Evolutionary conservation across 2,888 invertebrate genomes (phyloP), one percentile per base, ranked within the genome.

Genomic region (Phania funesta): DNA sequence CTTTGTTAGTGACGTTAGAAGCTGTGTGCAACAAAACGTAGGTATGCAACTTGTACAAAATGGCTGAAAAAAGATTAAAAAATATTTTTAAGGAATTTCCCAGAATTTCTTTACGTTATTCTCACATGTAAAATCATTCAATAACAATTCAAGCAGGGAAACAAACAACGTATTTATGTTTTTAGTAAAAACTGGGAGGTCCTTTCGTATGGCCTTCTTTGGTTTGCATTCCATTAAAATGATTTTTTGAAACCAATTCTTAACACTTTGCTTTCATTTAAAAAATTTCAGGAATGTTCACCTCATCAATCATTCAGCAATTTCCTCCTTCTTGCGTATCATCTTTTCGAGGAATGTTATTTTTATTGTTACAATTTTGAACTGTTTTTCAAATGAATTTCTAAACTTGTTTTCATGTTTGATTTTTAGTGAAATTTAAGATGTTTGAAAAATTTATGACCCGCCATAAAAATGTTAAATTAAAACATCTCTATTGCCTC

Each of bases 31-130:
- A 62, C 18, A 16, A 41, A 13, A 46, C 5, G 3, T 41, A 13
- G 3, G 1, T 41, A n/a, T 29, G 29, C 5, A 38, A 9, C 22
- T 18, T 13, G 20, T 3, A 9, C 3, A 65, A 24, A 32, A 26
- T 26, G 20, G 5, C 9, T 50, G 7, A 16, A 11, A 56, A 52
- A 32, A 44, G 11, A 44, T n/a, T 22, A 8, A 60, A 48, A 32
- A 35, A 2, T 52, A 24, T 44, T 70, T 35, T 60, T 24, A 41
- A 50, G 9, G 26, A 70, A 52, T 70, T 75, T 75, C 75, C 16
- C 6, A 18, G 80, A 75, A 78, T 50, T 58, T 24, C 20, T 24
- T 32, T 8, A 29, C 4, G 29, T 29, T 6, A 29, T n/a, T n/a
- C n/a, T n/a, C n/a, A n/a, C n/a, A n/a, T n/a, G n/a, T 6, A 64